phyloP scores from a whole-genome alignment of 2,797 vertebrate genomes.

The Brachyrhaphis roseni region DNA sequence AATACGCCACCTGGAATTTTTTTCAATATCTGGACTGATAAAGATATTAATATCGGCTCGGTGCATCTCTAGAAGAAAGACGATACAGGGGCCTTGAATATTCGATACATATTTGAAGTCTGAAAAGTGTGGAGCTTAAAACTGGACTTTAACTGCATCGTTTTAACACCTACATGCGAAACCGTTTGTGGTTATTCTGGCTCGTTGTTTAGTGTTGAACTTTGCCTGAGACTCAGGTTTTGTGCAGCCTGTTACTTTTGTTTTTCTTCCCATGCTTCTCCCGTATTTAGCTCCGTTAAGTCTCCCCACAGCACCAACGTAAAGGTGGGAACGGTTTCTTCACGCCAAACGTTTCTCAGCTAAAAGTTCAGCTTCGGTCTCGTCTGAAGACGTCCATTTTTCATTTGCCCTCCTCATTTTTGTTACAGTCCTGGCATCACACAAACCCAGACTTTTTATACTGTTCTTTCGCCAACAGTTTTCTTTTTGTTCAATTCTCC shows the following conservation, averaged over 20 bases:
- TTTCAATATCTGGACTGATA: no score
- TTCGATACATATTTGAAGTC: background rate
- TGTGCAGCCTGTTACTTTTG: background rate
- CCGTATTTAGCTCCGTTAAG: background rate
- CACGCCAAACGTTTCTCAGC: background rate
- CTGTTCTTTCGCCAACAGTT: background rate
- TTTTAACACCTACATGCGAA: background rate
- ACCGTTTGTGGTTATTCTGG: background rate
- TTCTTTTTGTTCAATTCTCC: background rate
- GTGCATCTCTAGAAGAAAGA: background rate
- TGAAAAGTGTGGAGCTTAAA: background rate
- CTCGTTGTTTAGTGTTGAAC: background rate
- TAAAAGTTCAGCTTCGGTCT: background rate
- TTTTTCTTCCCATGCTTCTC: background rate
- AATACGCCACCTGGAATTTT: no score
- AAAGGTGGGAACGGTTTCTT: background rate
- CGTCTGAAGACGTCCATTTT: background rate
- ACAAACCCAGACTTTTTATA: background rate
- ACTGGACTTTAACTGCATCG: background rate
- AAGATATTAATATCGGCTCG: no score
- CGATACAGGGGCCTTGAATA: background rate
- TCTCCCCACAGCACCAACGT: background rate
- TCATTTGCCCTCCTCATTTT: background rate
- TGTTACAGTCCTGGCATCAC: background rate
- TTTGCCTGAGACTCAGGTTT: background rate